Evolutionary conservation across 2,888 invertebrate species (phyloP), one percentile per base, ranked within the genome.

Genomic region (Prenolepis imparis): DNA sequence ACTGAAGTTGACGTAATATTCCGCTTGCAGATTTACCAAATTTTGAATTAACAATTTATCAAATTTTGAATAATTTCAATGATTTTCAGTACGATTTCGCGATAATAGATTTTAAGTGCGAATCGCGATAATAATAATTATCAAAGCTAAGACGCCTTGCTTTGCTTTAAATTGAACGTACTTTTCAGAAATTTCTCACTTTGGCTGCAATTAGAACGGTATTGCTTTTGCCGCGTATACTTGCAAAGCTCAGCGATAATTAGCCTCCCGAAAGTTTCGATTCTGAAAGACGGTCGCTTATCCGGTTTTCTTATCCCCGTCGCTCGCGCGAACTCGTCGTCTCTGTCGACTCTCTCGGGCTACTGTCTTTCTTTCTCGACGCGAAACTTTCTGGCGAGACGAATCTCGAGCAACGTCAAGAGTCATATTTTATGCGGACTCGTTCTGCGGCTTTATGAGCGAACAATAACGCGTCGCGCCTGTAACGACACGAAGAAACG

Each of bases 371-470:
- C 73, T 18, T 24, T 36, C 68, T 66, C 75, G 41, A 61, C 72
- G 67, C 63, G 68, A 85, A 74, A 85, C 85, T 87, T 83, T 74
- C 52, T 32, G 55, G 44, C 68, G 32, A 66, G n/a, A 70, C 57
- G 70, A 24, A 72, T 59, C 75, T 59, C 18, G 52, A 74, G 61
- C 32, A 57, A 64, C 78, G 52, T 52, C 52, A 12, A 21, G 61
- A 77, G 81, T 82, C 88, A 78, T 89, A 88, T 86, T 89, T 87
- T 84, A 87, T 63, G 84, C 75, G 66, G 66, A 85, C 80, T 77
- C 75, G 77, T 84, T 77, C 68, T 80, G 41, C 28, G 44, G 72
- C 77, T 83, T 72, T 81, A 67, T 84, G 78, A 81, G 68, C 75
- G 86, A 87, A 89, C 87, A 87, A 87, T 89, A 89, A 89, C 77